Evolutionary conservation across 2,797 vertebrate species (phyloP), one percentile per base, ranked within the genome.

Genomic region (Valencia hispanica): DNA sequence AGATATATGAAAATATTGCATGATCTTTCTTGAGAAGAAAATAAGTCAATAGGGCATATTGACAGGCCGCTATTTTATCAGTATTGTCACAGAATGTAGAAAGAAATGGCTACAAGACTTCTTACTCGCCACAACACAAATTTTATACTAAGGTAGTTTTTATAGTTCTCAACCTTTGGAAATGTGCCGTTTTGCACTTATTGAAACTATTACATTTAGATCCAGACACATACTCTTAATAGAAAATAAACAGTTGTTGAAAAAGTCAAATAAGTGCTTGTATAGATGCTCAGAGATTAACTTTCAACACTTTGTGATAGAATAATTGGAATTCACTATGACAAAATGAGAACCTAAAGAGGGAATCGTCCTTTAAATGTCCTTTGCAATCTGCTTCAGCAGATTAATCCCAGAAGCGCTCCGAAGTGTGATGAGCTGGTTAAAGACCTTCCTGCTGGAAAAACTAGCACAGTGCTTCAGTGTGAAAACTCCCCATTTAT

Each of bases 381-480:
- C 71, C 39, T 48, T 77, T 72, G 34, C 78, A 70, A 41, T 73
- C 71, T 51, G 53, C 74, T 78, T 76, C 83, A 77, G 79, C 48
- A 5, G 3, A 48, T 14, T 80, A 80, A 59, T 87, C 81, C 86
- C 83, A 32, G 73, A 12, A 14, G 77, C 77, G 22, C 57, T 48
- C 32, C 73, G 66, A 27, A 65, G 72, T 7, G 0, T 59, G 82
- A 80, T 76, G 61, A 84, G 85, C 79, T 82, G 75, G 73, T 88
- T 78, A 87, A 84, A 80, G 84, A 27, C 84, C 85, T 68, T 86
- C 85, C 87, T 88, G 80, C 84, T 90, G 89, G 89, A 83, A 43
- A 48, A 80, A 80, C 68, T 43, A 1, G 70, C 4, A 25, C 84
- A 84, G 65, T 77, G 81, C 68, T 57, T 72, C 73, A 45, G 70